Base-by-base conservation (phyloP, 2,113 vertebrate species). In the Origma solitaria region DNA sequence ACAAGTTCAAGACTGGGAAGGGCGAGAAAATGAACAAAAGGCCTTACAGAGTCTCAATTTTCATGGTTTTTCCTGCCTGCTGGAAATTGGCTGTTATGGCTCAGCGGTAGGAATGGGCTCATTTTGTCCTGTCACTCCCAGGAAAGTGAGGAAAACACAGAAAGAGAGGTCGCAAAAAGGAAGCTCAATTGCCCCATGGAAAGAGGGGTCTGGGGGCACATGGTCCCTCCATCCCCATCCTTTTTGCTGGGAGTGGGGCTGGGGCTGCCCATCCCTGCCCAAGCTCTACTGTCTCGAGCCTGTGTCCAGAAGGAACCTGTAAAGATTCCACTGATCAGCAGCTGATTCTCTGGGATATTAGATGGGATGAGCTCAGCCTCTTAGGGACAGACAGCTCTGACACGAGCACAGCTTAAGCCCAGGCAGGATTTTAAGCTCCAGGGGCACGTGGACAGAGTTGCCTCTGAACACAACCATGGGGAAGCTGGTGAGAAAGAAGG, bases 301-400 rank as follows among this genome's bases (percentile, higher is more conserved):
- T 25, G 33, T 6, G 3, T 27, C 44, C 54, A 94, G 77, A 82
- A 86, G 71, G 76, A 96, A 45, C 53, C 35, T 2, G 5, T 44
- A 82, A 90, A 92, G 49, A 88, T 66, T 13, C 18, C 50, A 1
- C 25, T 50, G 91, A 77, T 93, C 79, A 75, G 44, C 71, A 20
- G 81, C 47, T 53, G 86, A 82, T 91, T 94, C 33, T 15, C 33
- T 0, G 0, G 60, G 92, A 60, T 96, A 90, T 95, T 89, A 93
- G 62, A 18, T 15, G n/a, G 92, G 94, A 95, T 96, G 92, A 96
- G 84, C 94, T 93, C 96, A 64, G 65, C 71, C 84, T 71, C 90
- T 95, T 95, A 95, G 62, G 77, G 90, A 88, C 42, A 86, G 92
- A 76, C 70, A 73, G 93, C 91, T 93, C 82, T 71, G 70, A 79